Conservation (phyloP, 2,888 invertebrate genomes). For the Nephrocerus scutellatus region DNA sequence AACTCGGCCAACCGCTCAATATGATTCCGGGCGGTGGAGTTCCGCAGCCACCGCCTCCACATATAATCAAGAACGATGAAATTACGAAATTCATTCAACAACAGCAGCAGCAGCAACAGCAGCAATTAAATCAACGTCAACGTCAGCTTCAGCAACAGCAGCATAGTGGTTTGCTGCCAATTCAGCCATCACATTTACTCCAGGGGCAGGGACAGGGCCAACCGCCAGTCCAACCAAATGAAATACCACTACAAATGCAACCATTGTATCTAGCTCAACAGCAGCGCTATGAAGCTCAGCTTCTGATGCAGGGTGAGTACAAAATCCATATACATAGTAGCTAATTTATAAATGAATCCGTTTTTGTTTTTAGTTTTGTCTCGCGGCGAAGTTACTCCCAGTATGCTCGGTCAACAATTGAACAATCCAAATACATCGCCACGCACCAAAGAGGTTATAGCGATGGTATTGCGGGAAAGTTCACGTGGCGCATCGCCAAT, state of each 20-base stretch:
- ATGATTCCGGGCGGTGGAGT: conserved; percentile 14
- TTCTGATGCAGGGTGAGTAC: conserved; percentile 62
- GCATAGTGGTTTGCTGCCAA: conserved; percentile 20
- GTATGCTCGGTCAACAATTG: conserved; percentile 69
- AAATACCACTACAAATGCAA: conserved; percentile 12
- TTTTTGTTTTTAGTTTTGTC: conserved; percentile 55
- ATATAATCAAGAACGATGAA: conserved; percentile 26
- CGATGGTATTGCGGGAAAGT: conserved; percentile 31
- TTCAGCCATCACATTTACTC: conserved; percentile 17
- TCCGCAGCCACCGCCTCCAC: conserved; percentile 11
- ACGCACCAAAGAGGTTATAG: conserved; percentile 32
- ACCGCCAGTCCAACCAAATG: conserved; percentile 16
- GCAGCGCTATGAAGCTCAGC: conserved; percentile 57
- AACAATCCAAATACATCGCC: conserved; percentile 49
- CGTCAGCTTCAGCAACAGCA: conserved; percentile 21
- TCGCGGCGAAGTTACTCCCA: conserved; percentile 68
- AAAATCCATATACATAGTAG: not conserved
- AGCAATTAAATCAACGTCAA: conserved; percentile 19
- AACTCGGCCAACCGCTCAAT: conserved; percentile 13
- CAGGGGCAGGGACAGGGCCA: conserved; percentile 22
- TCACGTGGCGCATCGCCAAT: too few relatives aligned
- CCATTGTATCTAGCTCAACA: conserved; percentile 28
- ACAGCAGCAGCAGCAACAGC: conserved; percentile 24
- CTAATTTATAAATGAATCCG: conserved; percentile 3
- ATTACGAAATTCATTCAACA: conserved; percentile 24